Base-by-base conservation (phyloP, 2,888 invertebrate species). In the Chorisops tibialis region DNA sequence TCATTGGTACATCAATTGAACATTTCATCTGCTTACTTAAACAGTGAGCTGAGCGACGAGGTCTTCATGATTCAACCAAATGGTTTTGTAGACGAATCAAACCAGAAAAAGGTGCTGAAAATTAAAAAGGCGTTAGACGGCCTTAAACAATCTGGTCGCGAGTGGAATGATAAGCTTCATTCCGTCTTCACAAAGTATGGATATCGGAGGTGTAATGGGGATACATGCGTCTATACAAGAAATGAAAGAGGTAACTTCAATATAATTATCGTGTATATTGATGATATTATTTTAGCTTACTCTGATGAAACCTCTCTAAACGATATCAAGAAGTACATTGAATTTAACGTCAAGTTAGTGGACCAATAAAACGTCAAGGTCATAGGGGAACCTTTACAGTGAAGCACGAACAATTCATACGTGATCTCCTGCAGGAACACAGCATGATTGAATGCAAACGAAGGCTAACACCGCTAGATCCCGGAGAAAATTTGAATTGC, bases 121-220 rank as follows among this genome's bases (percentile, higher is more conserved):
- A 30, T 51, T 19, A 19, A 24, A 6, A 61, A 51, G 30, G 22
- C 51, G 21, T 18, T 61, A n/a, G 50, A 61, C 37, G 59, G 59
- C 19, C 16, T 59, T 2, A 59, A 59, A 22, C 59, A 59, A 49
- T 16, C 39, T 49, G 39, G 45, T 12, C 50, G 51, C 18, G 51
- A n/a, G 12, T 61, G 60, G 60, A 43, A 61, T 12, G 51, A 51
- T 11, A 51, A 50, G 30, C 37, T 61, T 22, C 14, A 51, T 3
- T 11, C 6, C 3, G 51, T 45, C 12, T 11, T 51, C 7, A 19
- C n/a, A 7, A 48, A 48, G 11, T n/a, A 12, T 21, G 19, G 48
- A 48, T 21, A 21, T n/a, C 11, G 2, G 5, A 2, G 19, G 3
- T 48, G 48, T 21, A n/a, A 48, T 3, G 21, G 48, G 18, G 48